A percentile compares a stretch with the other conserved stretches of the same genome.
Evolutionary conservation across 2,797 vertebrate species (phyloP).

Genomic region (Rhinatrema bivittatum): DNA sequence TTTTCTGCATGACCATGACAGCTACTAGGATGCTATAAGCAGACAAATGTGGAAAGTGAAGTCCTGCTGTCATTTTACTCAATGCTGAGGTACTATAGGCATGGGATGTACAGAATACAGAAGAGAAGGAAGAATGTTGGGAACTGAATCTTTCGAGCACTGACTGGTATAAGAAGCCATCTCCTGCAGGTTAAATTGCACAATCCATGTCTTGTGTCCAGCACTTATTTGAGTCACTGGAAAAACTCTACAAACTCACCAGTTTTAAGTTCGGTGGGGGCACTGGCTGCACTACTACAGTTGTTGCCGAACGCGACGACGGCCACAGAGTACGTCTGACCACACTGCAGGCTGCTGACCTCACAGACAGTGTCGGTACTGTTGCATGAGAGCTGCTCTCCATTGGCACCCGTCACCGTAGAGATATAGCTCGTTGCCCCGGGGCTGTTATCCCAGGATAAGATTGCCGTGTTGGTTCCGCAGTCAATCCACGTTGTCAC

Average conservation of each 20-base stretch:
- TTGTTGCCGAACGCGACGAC: slow-evolving; percentile 40
- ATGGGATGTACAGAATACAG: no score
- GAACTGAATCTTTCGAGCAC: no score
- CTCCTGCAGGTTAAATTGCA: no score
- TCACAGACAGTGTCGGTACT: slow-evolving; percentile 39
- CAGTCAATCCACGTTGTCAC: slow-evolving; percentile 50
- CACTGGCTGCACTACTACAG: slow-evolving; percentile 36
- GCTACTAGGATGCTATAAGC: no score
- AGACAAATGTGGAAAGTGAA: no score
- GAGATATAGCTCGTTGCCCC: slow-evolving; percentile 43
- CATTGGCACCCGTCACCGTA: slow-evolving; percentile 30
- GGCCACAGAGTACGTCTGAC: slow-evolving; percentile 43
- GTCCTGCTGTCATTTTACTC: no score
- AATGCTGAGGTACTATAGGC: no score
- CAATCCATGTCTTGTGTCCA: no score
- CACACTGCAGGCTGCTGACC: slow-evolving; percentile 53
- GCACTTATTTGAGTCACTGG: no score
- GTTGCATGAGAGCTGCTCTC: slow-evolving; percentile 31
- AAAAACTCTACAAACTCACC: neutral
- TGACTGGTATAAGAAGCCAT: no score
- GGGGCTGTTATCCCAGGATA: slow-evolving; percentile 50
- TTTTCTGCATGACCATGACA: no score
- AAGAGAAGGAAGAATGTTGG: no score
- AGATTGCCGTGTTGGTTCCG: slow-evolving; percentile 49
- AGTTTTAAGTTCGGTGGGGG: neutral